Conservation (phyloP, 2,888 invertebrate species). For the Sabatieria punctata region DNA sequence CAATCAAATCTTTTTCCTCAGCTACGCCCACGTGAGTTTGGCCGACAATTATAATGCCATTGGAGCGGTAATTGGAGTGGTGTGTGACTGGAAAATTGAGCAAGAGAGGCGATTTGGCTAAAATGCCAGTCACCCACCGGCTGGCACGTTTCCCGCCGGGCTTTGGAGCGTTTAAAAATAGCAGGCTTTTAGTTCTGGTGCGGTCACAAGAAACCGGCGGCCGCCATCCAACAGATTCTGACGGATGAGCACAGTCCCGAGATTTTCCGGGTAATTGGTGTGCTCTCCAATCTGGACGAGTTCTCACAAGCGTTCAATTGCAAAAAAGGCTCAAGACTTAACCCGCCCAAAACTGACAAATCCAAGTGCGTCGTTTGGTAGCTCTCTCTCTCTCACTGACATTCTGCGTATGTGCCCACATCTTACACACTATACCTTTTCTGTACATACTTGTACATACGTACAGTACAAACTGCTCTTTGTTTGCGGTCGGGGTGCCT, state of each 20-base stretch:
- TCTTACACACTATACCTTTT: too few relatives aligned
- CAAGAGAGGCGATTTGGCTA: too few relatives aligned
- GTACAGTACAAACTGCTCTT: too few relatives aligned
- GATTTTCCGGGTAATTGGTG: slow-evolving; percentile 42
- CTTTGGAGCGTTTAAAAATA: too few relatives aligned
- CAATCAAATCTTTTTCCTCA: slow-evolving; percentile 30
- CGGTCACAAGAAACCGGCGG: slow-evolving; percentile 15
- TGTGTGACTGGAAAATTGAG: too few relatives aligned
- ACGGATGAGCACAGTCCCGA: slow-evolving; percentile 83
- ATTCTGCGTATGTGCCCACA: neutral
- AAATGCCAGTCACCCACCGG: too few relatives aligned
- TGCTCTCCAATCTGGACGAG: slow-evolving; percentile 61
- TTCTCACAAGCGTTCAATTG: slow-evolving; percentile 70
- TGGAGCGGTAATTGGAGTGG: too few relatives aligned
- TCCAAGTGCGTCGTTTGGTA: slow-evolving; percentile 74
- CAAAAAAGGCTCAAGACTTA: slow-evolving; percentile 64
- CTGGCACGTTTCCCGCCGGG: too few relatives aligned
- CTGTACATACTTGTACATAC: too few relatives aligned
- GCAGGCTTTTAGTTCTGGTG: slow-evolving; percentile 20
- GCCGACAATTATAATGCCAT: neutral
- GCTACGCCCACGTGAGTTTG: slow-evolving; percentile 25
- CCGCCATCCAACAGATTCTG: slow-evolving; percentile 46
- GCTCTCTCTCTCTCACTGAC: neutral
- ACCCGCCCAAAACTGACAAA: slow-evolving; percentile 45
- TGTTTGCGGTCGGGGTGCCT: too few relatives aligned